Percentiles rank a stretch among this genome's conserved stretches.
These are phyloP conservation scores for Hoplostethus mediterraneus DNA, from an alignment of 2,797 vertebrate genomes.

Conservation along the genomic window DNA sequence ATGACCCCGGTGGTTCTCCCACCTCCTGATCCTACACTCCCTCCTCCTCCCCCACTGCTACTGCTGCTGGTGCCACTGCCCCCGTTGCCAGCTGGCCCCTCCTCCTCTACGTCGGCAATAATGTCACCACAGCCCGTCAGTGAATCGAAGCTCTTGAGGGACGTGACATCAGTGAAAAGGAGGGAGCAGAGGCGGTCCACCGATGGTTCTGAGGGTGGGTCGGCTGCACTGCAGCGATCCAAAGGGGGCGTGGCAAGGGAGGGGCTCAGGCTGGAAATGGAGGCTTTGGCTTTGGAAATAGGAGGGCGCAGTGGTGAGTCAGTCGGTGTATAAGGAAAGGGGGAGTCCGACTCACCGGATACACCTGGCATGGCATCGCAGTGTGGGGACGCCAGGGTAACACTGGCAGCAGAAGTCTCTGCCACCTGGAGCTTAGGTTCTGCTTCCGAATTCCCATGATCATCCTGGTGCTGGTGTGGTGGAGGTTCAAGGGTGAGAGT, in stretches of 20 bases:
- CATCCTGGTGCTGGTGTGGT: conserved; percentile 71
- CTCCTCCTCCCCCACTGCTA: conserved; percentile 78
- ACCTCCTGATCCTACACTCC: conserved; percentile 59
- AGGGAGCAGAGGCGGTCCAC: conserved; percentile 92
- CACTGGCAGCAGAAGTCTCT: conserved; percentile 72
- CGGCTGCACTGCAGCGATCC: conserved; percentile 88
- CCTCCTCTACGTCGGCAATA: conserved; percentile 96
- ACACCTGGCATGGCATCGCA: conserved; percentile 72
- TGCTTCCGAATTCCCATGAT: conserved; percentile 72
- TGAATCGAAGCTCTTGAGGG: conserved; percentile 99
- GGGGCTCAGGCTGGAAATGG: conserved; percentile 76
- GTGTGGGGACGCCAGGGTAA: conserved; percentile 81
- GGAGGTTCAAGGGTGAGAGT: conserved; percentile 85
- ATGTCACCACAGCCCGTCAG: conserved; percentile 99
- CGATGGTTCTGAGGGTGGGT: conserved; percentile 95
- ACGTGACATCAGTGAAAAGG: conserved; percentile 98
- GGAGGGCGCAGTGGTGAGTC: conserved; percentile 74
- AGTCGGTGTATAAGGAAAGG: conserved; percentile 74
- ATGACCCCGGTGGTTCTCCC: conserved; percentile 56
- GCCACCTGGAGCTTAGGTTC: conserved; percentile 71
- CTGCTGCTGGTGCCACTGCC: conserved; percentile 88
- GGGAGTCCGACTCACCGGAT: conserved; percentile 74
- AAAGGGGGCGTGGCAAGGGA: conserved; percentile 83
- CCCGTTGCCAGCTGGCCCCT: conserved; percentile 84
- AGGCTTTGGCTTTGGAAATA: conserved; percentile 76